Percentiles rank a stretch among this genome's conserved stretches.
phyloP scores from a whole-genome alignment of 1,140 invertebrate species.

The Alviniconcha marisindica region DNA sequence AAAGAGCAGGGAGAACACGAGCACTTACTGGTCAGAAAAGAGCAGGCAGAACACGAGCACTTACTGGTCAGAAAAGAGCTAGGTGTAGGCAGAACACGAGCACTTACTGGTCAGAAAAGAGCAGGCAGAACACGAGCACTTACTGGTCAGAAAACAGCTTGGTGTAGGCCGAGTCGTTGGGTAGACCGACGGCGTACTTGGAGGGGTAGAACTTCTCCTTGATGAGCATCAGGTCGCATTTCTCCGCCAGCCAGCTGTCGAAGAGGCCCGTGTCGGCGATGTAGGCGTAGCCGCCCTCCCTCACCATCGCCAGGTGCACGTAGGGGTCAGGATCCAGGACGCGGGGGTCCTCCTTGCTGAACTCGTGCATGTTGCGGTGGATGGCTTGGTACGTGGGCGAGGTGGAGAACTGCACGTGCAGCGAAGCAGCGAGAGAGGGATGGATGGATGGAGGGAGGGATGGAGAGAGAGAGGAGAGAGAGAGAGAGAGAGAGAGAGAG shows the following conservation, averaged over 20 bases:
- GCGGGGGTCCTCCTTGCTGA: neutral
- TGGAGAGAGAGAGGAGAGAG: no score
- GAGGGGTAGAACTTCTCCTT: slow-evolving; percentile 56
- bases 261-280: slow-evolving; percentile 38
- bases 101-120: no score
- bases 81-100: no score
- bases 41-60: no score
- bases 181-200: slow-evolving; percentile 55
- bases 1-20: no score
- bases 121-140: no score
- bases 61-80: no score
- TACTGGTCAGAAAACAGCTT: slow-evolving; percentile 57
- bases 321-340: neutral
- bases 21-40: no score
- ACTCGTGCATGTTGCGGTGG: neutral
- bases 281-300: slow-evolving; percentile 27
- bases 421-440: no score
- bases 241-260: slow-evolving; percentile 33
- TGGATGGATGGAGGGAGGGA: no score
- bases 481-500: no score
- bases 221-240: slow-evolving; percentile 56
- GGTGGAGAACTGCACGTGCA: neutral
- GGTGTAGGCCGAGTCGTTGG: slow-evolving; percentile 56
- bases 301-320: slow-evolving; percentile 21
- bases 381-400: slow-evolving; percentile 18